Percentiles rank a stretch among this genome's conserved stretches.
phyloP scores from a whole-genome alignment of 2,797 vertebrate genomes.

The Chiloscyllium punctatum region DNA sequence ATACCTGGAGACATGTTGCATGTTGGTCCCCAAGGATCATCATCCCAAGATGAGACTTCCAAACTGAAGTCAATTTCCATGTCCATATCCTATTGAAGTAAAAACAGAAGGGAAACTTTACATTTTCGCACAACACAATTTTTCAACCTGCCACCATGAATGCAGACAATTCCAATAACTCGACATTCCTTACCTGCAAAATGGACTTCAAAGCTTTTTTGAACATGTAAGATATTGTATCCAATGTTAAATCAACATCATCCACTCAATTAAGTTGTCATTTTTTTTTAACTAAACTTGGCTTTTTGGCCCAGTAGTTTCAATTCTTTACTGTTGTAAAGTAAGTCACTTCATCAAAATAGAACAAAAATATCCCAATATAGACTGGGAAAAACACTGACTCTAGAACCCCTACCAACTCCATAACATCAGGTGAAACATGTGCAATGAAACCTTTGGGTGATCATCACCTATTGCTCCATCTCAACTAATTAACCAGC shows the following conservation, averaged over 20 bases:
- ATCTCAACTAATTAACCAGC: too few species aligned
- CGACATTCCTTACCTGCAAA: background rate
- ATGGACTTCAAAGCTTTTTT: background rate
- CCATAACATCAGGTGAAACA: too few species aligned
- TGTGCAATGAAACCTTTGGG: too few species aligned
- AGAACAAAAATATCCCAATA: background rate
- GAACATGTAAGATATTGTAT: background rate
- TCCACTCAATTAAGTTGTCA: background rate
- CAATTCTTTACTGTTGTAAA: background rate
- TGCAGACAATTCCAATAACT: background rate
- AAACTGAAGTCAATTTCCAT: conserved; percentile 71
- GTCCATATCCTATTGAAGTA: background rate
- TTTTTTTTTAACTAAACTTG: background rate
- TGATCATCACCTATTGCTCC: too few species aligned
- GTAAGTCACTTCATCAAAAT: background rate
- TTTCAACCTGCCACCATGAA: background rate
- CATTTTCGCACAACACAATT: background rate
- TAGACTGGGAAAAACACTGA: too few species aligned
- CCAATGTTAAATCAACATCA: background rate
- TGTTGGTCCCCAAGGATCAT: conserved; percentile 50
- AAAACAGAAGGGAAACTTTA: background rate
- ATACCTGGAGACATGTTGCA: background rate
- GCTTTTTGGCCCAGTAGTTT: background rate
- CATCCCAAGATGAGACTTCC: conserved; percentile 72
- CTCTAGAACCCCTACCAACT: too few species aligned